phyloP scores from a whole-genome alignment of 2,113 vertebrate genomes.

The Peromyscus polionotus region DNA sequence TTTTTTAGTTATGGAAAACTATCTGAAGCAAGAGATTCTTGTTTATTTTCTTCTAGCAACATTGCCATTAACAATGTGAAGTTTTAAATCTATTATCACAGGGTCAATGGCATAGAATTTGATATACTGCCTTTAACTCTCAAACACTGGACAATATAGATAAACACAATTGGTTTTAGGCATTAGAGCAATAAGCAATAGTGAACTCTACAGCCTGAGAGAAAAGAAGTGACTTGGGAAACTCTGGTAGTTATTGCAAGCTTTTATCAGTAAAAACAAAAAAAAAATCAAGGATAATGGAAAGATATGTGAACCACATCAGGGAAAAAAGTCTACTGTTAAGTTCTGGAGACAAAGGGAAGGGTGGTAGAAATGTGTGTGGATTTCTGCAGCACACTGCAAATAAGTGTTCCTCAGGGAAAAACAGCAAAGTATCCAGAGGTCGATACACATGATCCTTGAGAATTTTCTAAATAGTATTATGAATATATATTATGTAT shows the following conservation, averaged over 20 bases:
- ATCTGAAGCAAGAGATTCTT: not conserved
- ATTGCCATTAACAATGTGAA: not conserved
- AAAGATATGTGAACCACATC: not conserved
- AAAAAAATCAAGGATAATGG: not conserved
- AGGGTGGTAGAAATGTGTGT: not conserved
- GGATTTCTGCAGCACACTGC: too few relatives aligned
- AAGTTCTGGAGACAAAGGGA: not conserved
- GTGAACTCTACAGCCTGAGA: not conserved
- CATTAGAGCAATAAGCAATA: not conserved
- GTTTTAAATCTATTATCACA: not conserved
- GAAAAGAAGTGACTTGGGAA: not conserved
- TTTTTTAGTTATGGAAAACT: not conserved
- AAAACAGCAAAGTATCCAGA: not conserved
- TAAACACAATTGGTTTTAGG: not conserved
- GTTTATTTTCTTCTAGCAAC: not conserved
- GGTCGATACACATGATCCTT: not conserved
- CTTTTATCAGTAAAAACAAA: not conserved
- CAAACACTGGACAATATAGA: not conserved
- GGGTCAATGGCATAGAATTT: not conserved
- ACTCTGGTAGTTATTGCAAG: not conserved
- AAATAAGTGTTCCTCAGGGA: not conserved
- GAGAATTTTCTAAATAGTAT: not conserved
- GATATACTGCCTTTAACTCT: not conserved
- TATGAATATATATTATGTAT: not conserved
- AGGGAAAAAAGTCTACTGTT: not conserved